Conservation (phyloP, 53 echinoderm and acorn worm genomes). For the Henricia sp. region DNA sequence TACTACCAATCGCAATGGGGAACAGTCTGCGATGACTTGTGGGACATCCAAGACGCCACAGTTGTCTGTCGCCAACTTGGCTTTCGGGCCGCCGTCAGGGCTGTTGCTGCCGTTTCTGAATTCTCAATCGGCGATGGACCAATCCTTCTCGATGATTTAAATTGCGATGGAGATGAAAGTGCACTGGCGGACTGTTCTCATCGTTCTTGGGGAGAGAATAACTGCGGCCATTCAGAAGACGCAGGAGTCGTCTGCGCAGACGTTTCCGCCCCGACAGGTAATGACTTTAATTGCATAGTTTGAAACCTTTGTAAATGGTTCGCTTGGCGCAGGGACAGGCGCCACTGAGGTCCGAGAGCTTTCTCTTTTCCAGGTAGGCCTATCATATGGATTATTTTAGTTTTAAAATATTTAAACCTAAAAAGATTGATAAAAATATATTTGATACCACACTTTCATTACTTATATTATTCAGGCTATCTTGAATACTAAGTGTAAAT, state of each 20-base stretch:
- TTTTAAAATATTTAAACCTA: neutral
- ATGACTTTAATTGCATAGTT: too few species aligned
- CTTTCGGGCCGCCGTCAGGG: too few species aligned
- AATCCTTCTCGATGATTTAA: too few species aligned
- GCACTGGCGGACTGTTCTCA: conserved; percentile 9
- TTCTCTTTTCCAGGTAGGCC: too few species aligned
- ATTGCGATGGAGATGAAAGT: conserved; percentile 4
- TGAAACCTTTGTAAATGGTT: neutral
- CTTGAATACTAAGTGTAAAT: neutral
- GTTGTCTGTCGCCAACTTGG: conserved; percentile 30
- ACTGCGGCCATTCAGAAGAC: conserved; percentile 53
- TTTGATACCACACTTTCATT: neutral
- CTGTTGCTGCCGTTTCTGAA: too few species aligned
- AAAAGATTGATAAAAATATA: neutral
- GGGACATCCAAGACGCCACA: conserved; percentile 13
- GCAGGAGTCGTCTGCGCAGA: conserved; percentile 41
- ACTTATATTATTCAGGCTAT: neutral
- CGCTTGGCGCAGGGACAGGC: neutral
- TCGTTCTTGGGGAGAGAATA: conserved; percentile 2
- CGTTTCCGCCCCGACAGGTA: too few species aligned
- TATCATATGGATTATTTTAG: too few species aligned
- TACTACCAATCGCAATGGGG: conserved; percentile 38
- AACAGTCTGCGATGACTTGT: conserved; percentile 39
- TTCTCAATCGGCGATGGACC: too few species aligned
- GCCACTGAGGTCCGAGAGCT: neutral